Conservation (phyloP, 2,113 vertebrate genomes). For the Periophthalmus modestus region DNA sequence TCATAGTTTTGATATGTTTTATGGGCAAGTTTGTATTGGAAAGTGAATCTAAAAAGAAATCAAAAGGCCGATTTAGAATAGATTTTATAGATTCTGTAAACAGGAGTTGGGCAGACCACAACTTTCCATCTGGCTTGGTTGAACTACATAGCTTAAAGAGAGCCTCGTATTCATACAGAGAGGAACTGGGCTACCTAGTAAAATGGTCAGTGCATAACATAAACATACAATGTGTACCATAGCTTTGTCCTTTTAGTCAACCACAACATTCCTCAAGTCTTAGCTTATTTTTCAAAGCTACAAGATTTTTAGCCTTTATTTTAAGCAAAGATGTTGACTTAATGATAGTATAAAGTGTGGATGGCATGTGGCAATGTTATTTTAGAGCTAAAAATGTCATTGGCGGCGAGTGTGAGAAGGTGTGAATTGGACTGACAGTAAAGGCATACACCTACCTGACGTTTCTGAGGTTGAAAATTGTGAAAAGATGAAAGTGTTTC, state of each 20-base stretch:
- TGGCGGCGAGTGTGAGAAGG: constrained; percentile 28
- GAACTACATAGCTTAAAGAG: not conserved
- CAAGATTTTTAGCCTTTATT: not conserved
- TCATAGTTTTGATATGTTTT: not conserved
- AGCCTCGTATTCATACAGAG: not conserved
- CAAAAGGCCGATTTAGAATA: not conserved
- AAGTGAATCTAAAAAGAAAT: not conserved
- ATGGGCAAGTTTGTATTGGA: not conserved
- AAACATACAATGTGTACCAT: constrained; percentile 1
- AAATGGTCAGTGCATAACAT: not conserved
- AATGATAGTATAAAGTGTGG: not conserved
- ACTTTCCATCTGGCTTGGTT: constrained; percentile 5
- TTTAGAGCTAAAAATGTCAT: not conserved
- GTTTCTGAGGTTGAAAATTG: not conserved
- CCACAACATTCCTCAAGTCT: constrained; percentile 25
- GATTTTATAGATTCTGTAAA: not conserved
- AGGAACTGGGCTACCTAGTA: not conserved
- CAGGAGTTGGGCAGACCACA: not conserved
- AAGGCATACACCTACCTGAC: not conserved
- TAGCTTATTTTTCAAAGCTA: constrained; percentile 11
- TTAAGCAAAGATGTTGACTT: not conserved
- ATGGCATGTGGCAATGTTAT: constrained; percentile 1
- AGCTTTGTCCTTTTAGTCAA: constrained; percentile 12
- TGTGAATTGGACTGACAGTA: constrained; percentile 32
- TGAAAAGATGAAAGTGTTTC: constrained; percentile 2